Conservation (phyloP, 1,140 invertebrate species). For the Aphaenogaster rudis region DNA sequence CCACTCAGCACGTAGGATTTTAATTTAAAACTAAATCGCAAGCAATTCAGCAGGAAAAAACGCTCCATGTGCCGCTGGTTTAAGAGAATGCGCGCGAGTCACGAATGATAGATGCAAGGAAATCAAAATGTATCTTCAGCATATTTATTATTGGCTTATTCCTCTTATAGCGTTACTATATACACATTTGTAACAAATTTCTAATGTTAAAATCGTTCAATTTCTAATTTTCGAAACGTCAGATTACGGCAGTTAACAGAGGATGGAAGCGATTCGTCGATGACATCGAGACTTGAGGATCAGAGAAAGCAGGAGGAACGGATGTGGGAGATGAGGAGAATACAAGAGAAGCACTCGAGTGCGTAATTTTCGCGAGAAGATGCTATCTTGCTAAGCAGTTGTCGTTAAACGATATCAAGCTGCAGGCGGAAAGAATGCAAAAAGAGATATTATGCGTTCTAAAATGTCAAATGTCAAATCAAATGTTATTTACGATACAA, state of each 20-base stretch:
- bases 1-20: no score
- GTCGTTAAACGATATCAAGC: constrained; percentile 18
- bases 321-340: constrained; percentile 21
- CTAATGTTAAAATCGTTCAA: background rate
- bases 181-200: background rate
- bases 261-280: background rate
- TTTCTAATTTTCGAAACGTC: background rate
- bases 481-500: background rate
- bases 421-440: constrained; percentile 29
- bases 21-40: no score
- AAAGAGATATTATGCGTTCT: constrained; percentile 34
- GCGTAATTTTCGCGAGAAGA: constrained; percentile 28
- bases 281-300: constrained; percentile 19
- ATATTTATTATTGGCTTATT: background rate
- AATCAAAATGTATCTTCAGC: constrained; percentile 37
- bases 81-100: constrained; percentile 47
- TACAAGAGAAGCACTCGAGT: constrained; percentile 38
- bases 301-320: background rate
- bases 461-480: background rate
- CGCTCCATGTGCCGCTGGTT: no score
- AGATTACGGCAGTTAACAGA: constrained; percentile 41
- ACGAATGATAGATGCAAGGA: constrained; percentile 46
- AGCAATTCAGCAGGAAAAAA: no score
- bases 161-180: background rate
- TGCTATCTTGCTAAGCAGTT: constrained; percentile 44